Evolutionary conservation across 2,797 vertebrate species (phyloP).

Genomic region (Petrocephalus sullivani): DNA sequence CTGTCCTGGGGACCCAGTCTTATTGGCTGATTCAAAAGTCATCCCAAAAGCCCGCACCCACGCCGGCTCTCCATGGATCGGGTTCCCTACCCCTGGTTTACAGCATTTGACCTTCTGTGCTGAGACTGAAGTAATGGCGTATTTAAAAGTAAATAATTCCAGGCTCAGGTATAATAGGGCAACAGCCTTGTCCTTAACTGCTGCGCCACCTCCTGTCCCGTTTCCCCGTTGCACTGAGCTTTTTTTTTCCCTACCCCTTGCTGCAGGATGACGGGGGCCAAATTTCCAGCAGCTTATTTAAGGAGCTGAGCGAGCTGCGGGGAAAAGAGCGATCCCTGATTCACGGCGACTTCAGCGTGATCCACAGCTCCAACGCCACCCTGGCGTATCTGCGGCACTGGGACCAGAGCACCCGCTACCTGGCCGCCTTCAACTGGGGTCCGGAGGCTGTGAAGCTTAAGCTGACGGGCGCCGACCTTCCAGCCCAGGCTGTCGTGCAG

Average conservation of each 20-base stretch:
- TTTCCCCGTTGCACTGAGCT: not conserved
- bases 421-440: conserved; percentile 69
- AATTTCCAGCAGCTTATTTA: conserved; percentile 43
- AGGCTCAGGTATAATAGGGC: not conserved
- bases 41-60: too few species aligned
- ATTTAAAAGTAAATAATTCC: not conserved
- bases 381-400: conserved; percentile 67
- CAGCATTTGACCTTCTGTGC: not conserved
- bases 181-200: not conserved
- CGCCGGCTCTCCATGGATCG: too few species aligned
- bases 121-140: not conserved
- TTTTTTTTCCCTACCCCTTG: not conserved
- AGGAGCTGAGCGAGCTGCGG: conserved; percentile 55
- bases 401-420: conserved; percentile 75
- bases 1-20: too few species aligned
- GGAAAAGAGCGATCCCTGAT: conserved; percentile 69
- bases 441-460: conserved; percentile 15
- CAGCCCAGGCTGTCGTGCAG: conserved; percentile 43
- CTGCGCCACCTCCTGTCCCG: not conserved
- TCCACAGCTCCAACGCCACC: conserved; percentile 41
- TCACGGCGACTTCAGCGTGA: conserved; percentile 60
- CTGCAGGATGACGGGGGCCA: conserved; percentile 32
- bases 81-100: not conserved
- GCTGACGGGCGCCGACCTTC: conserved; percentile 36
- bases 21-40: too few species aligned